Conservation (phyloP, 2,113 vertebrate species). For the Dinomys branickii region DNA sequence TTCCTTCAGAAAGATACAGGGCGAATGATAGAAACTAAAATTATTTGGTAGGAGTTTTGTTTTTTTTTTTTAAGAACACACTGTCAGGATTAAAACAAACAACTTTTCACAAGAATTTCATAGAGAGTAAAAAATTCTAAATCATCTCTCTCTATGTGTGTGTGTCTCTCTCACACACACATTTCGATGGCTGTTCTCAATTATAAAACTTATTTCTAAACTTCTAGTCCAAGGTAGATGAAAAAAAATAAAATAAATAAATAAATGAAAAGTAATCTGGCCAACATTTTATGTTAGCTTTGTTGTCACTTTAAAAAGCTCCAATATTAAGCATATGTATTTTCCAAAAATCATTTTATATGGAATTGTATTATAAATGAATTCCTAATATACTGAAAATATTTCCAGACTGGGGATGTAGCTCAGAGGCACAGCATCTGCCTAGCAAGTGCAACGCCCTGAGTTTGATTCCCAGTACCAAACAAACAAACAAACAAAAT, state of each 20-base stretch:
- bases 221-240: background rate
- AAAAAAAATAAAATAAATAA: background rate
- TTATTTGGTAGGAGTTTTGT: background rate
- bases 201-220: background rate
- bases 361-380: background rate
- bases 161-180: background rate
- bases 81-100: background rate
- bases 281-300: background rate
- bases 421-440: too few relatives aligned
- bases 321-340: background rate
- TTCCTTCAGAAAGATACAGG: background rate
- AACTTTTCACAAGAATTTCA: background rate
- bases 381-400: background rate
- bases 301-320: background rate
- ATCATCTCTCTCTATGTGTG: rapidly evolving
- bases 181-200: background rate
- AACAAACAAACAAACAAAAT: too few relatives aligned
- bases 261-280: background rate
- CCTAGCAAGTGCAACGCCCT: too few relatives aligned
- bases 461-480: too few relatives aligned
- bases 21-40: background rate
- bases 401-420: background rate
- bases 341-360: background rate
- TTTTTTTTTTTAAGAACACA: background rate
- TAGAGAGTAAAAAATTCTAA: background rate